These are phyloP conservation scores for Diorhabda carinulata DNA, from an alignment of 1,140 invertebrate genomes.

Conservation along the genomic window DNA sequence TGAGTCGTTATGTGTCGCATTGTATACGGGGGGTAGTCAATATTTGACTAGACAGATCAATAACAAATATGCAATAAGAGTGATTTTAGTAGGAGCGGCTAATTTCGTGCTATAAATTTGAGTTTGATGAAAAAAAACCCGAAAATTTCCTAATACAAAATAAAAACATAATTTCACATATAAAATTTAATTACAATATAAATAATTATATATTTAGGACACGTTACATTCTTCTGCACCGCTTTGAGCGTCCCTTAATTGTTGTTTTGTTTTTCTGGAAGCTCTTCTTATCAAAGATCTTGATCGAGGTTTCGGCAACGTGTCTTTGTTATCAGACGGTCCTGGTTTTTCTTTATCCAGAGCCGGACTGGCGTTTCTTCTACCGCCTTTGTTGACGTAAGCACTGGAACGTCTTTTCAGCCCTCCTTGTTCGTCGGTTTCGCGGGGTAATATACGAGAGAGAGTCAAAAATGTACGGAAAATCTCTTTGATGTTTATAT, in stretches of 20 bases:
- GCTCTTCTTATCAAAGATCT: slow-evolving; percentile 73
- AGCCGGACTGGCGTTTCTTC: slow-evolving; percentile 43
- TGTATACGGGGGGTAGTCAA: too few relatives aligned
- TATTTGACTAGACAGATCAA: neutral
- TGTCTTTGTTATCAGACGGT: slow-evolving; percentile 32
- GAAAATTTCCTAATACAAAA: neutral
- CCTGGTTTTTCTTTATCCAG: slow-evolving; percentile 44
- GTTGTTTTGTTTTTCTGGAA: slow-evolving; percentile 74
- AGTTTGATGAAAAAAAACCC: too few relatives aligned
- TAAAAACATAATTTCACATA: neutral
- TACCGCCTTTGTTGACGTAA: slow-evolving; percentile 61
- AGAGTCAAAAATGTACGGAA: slow-evolving; percentile 68
- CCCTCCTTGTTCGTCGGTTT: slow-evolving; percentile 56
- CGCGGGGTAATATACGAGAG: slow-evolving; percentile 60
- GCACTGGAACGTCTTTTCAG: slow-evolving; percentile 71
- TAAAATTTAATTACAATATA: neutral
- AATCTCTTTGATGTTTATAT: slow-evolving; percentile 72
- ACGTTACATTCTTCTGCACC: slow-evolving; percentile 65
- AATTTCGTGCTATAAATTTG: too few relatives aligned
- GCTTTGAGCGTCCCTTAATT: slow-evolving; percentile 65
- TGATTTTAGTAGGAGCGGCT: too few relatives aligned
- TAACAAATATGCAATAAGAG: too few relatives aligned
- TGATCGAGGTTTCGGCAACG: slow-evolving; percentile 59
- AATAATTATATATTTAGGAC: slow-evolving; percentile 53
- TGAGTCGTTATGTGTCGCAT: too few relatives aligned